Evolutionary conservation across 2,888 invertebrate species (phyloP), one percentile per base, ranked within the genome.

Genomic region (Miltochrista miniata): DNA sequence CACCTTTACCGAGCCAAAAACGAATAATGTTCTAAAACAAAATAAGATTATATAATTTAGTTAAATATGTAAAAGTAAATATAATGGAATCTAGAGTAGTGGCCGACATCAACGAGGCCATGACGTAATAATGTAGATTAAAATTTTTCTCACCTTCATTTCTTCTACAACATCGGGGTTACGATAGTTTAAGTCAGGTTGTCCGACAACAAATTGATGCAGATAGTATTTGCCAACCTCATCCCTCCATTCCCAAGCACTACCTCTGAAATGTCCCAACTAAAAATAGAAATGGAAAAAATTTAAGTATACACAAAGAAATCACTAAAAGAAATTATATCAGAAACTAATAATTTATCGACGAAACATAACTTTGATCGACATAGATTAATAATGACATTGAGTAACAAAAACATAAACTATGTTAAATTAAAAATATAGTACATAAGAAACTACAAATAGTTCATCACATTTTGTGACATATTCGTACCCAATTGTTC

Each of bases 1-100:
- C 94, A 2, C 97, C 98, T 75, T 94, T 94, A 9, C 93, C 93
- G 45, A 98, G 74, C 98, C 98, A 98, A 72, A 94, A 97, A 29
- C 90, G 88, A 35, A 98, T 81, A 1, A 95, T 93, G 1, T 94
- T 92, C 95, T 89, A 59, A 49, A 24, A 24, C 18, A 24, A 79
- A 79, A 51, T n/a, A n/a, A 30, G 11, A 18, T 29, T 11, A 33
- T 10, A n/a, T 31, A 24, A 24, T 24, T 24, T 24, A 24, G 18
- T 2, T n/a, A 24, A 24, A 24, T 24, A 24, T 24, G 18, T 24
- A 24, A 2, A 24, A 24, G 18, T 4, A 24, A 5, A 4, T 24
- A 24, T 24, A 24, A 24, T 5, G 2, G 18, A 5, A 24, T 24
- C 5, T 24, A 5, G 18, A 4, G 5, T 24, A 5, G 18, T 24